Percentiles rank a stretch among this genome's conserved stretches.
Conservation (phyloP, 2,797 vertebrate genomes). For the Muscicapa comitata region DNA sequence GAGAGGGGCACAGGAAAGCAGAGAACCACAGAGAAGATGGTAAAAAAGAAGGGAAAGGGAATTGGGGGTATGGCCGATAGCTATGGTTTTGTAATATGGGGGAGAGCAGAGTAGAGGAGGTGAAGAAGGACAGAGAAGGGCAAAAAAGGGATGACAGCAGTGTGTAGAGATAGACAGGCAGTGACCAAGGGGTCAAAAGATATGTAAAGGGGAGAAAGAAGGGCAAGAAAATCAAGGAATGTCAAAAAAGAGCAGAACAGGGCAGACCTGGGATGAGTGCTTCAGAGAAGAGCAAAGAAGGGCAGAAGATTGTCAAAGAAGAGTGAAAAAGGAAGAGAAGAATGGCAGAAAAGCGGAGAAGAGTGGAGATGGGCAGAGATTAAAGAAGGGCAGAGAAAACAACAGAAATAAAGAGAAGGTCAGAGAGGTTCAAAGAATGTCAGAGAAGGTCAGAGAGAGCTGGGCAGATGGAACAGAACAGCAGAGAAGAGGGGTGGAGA, state of each 20-base stretch:
- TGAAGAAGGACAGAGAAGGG: neutral
- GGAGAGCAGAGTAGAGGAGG: neutral
- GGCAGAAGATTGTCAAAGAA: neutral
- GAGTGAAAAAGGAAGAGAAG: neutral
- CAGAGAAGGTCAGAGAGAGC: neutral
- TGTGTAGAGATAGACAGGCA: neutral
- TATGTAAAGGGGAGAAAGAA: neutral
- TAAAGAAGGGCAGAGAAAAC: neutral
- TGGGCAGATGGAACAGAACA: neutral
- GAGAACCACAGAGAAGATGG: neutral
- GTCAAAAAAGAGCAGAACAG: neutral
- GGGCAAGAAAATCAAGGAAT: neutral
- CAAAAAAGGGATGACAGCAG: neutral
- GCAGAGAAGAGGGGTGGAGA: neutral
- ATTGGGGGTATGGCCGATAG: neutral
- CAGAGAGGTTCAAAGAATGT: neutral
- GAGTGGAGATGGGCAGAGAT: neutral
- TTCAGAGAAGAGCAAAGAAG: neutral
- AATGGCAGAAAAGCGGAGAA: neutral
- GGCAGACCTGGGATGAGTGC: neutral
- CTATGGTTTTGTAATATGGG: accelerated
- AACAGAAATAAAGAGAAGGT: neutral
- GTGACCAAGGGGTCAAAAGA: neutral
- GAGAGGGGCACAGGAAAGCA: neutral
- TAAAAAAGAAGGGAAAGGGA: neutral